These are phyloP conservation scores for Tetrax tetrax DNA, from an alignment of 2,113 vertebrate species.

Conservation along the genomic window DNA sequence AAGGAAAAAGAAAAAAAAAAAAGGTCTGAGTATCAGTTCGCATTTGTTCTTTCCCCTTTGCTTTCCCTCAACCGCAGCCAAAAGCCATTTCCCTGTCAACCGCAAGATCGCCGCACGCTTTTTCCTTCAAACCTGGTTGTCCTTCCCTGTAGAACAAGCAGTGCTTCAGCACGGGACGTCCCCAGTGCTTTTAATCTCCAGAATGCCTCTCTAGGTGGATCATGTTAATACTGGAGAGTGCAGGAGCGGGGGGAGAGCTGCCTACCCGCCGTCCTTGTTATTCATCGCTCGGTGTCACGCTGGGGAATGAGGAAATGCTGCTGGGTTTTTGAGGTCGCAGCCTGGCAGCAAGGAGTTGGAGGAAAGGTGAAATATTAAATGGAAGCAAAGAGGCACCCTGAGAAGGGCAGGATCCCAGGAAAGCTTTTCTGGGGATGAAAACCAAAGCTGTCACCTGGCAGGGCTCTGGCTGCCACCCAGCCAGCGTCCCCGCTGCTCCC, in stretches of 20 bases:
- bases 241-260: background rate
- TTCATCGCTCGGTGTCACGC: rapidly evolving
- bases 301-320: background rate
- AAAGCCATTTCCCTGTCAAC: background rate
- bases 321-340: background rate
- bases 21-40: rapidly evolving
- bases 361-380: background rate
- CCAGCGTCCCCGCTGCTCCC: background rate
- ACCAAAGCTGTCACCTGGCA: background rate
- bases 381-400: background rate
- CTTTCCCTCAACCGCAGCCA: background rate
- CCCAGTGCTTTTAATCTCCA: background rate
- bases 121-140: background rate
- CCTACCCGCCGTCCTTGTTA: background rate
- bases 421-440: background rate
- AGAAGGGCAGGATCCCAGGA: background rate
- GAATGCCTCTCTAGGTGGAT: background rate
- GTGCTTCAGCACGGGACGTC: background rate
- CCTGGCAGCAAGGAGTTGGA: background rate
- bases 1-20: background rate
- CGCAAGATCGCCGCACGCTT: rapidly evolving
- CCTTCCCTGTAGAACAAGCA: background rate
- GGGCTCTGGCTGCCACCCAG: background rate
- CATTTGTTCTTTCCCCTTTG: background rate
- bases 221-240: slow-evolving; percentile 28